phyloP scores from a whole-genome alignment of 2,113 vertebrate genomes.

The Butastur rufipennis region DNA sequence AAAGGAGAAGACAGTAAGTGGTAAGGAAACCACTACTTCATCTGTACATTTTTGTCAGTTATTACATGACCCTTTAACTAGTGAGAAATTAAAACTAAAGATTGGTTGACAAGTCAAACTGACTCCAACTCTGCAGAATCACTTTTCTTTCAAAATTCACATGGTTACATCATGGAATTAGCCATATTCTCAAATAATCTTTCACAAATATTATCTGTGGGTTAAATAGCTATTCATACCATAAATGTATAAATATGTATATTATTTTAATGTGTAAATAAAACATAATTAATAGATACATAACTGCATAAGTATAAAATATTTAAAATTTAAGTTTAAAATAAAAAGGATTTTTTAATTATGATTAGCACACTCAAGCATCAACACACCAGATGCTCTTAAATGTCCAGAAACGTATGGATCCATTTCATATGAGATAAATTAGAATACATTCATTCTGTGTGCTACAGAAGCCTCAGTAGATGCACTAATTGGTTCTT shows the following conservation, averaged over 20 bases:
- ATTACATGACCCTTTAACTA: background rate
- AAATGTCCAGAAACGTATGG: background rate
- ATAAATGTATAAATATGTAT: background rate
- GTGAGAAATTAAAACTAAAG: background rate
- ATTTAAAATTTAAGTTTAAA: background rate
- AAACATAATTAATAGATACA: background rate
- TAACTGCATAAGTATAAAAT: background rate
- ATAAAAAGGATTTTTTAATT: background rate
- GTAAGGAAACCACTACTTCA: background rate
- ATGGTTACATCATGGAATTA: background rate
- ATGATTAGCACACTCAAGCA: background rate
- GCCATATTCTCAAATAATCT: background rate
- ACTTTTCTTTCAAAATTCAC: background rate
- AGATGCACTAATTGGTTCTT: background rate
- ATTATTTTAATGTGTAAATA: background rate
- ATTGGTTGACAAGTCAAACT: background rate
- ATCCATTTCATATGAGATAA: background rate
- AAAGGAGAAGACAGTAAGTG: background rate
- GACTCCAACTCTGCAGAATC: background rate
- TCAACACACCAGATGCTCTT: background rate
- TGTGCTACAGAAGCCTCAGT: background rate
- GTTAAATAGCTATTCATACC: background rate
- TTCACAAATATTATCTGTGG: background rate
- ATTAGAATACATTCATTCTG: background rate
- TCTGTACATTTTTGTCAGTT: background rate